Conservation (phyloP, 2,797 vertebrate genomes). For the Sitta carolinensis region DNA sequence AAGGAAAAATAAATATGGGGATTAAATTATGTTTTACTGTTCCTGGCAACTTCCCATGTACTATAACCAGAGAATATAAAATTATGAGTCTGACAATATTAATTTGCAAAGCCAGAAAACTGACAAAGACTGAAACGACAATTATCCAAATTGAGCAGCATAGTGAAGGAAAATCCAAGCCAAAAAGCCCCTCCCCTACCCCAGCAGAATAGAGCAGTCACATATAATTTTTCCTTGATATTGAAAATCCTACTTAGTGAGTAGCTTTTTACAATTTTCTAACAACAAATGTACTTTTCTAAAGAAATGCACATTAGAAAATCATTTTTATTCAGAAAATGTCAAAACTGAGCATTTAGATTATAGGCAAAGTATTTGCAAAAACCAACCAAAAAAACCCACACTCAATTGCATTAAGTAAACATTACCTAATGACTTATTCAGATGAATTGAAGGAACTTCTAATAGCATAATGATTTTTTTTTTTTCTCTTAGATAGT, state of each 20-base stretch:
- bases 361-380: neutral
- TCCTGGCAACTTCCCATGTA: neutral
- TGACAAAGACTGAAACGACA: neutral
- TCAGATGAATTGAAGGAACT: neutral
- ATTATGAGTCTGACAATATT: neutral
- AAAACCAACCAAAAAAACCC: neutral
- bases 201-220: neutral
- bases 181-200: neutral
- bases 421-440: neutral
- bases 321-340: neutral
- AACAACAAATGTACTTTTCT: neutral
- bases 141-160: neutral
- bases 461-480: neutral
- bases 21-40: neutral
- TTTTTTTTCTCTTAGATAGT: neutral
- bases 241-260: neutral
- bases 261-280: neutral
- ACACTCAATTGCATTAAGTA: neutral
- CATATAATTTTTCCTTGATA: neutral
- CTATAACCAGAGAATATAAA: neutral
- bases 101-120: neutral
- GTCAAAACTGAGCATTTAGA: neutral
- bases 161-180: neutral
- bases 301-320: neutral
- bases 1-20: neutral